Percentiles rank a stretch among this genome's conserved stretches.
Conservation (phyloP, 2,888 invertebrate genomes). For the Watsonalla binaria region DNA sequence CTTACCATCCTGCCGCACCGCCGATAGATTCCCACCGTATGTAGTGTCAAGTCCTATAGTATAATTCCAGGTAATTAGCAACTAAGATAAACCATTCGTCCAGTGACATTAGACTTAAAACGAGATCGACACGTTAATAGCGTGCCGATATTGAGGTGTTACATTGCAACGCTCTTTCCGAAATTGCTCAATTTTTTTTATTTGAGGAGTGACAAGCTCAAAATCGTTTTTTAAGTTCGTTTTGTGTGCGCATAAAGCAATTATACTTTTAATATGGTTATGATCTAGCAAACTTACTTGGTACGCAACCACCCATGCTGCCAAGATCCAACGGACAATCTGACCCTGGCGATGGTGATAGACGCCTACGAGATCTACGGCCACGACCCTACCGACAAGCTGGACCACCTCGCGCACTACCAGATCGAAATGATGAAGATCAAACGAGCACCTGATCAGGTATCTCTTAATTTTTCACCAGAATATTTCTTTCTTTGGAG, state of each 20-base stretch:
- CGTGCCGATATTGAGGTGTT: too few species aligned
- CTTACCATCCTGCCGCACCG: too few species aligned
- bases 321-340: constrained; percentile 46
- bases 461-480: constrained; percentile 11
- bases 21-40: too few species aligned
- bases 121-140: too few species aligned
- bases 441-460: constrained; percentile 66
- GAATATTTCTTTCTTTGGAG: too few species aligned
- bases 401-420: constrained; percentile 64
- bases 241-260: neutral
- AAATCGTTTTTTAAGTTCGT: neutral
- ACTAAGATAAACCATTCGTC: too few species aligned
- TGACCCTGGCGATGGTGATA: constrained; percentile 66
- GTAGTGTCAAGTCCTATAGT: too few species aligned
- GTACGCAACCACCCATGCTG: constrained; percentile 66
- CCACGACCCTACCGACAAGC: constrained; percentile 69
- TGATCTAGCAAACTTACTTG: constrained; percentile 41
- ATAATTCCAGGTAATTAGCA: too few species aligned
- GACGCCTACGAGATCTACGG: constrained; percentile 72
- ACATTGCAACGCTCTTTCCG: too few species aligned
- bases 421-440: constrained; percentile 72
- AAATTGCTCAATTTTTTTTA: too few species aligned
- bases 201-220: too few species aligned
- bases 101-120: too few species aligned
- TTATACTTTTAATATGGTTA: neutral